Evolutionary conservation across 2,888 invertebrate species (phyloP), one percentile per base, ranked within the genome.

Genomic region (Notocelia uddmanniana): DNA sequence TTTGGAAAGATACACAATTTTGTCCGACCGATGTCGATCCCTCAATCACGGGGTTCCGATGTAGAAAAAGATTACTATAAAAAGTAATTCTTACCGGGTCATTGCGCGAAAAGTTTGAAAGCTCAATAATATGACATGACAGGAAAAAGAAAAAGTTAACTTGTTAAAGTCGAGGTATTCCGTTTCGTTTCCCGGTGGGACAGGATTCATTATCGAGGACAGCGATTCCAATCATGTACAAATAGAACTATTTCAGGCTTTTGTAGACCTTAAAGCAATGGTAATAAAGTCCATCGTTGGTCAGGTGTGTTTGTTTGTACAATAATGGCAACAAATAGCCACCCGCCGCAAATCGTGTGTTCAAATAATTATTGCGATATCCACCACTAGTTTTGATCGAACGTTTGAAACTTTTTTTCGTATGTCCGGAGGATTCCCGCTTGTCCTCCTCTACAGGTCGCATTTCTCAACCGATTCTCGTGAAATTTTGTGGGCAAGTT

Each of bases 161-260:
- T 55, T n/a, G 26, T 55, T 26, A 26, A 55, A 55, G 55, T n/a
- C 45, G 45, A 45, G 15, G 3, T 5, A n/a, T 58, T 57, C 10
- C 34, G 18, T n/a, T 19, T 34, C 0, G 11, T n/a, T 23, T 58
- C 57, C 58, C 58, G 3, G 18, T 18, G 58, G 58, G 34, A 19
- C 34, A 19, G 8, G 26, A 8, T 58, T 58, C 58, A 58, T 58
- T 58, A 58, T 58, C 13, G 34, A 13, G 18, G 34, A 18, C 34
- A 11, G 34, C 18, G 9, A 57, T 57, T 34, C 57, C 57, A 57
- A n/a, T 26, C 31, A n/a, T 6, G 58, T 58, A 26, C 26, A 58
- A 37, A 58, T 26, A 37, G 13, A 11, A 58, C 34, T 45, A n/a
- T n/a, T 45, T 45, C 45, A 45, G 45, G n/a, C 45, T 45, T 45